Conservation (phyloP, 2,888 invertebrate species). For the Diloba caeruleocephala region DNA sequence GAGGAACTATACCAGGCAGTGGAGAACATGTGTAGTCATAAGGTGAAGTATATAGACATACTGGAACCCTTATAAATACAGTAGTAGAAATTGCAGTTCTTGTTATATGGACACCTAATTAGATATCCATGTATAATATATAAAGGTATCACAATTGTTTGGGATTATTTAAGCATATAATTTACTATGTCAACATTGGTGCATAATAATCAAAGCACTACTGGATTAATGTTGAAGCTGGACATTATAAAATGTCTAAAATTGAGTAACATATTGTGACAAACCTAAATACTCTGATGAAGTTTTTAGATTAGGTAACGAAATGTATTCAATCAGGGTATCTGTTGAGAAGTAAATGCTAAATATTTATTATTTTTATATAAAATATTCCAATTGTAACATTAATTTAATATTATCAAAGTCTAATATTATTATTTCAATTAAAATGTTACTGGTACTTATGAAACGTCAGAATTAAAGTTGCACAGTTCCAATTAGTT, state of each 20-base stretch:
- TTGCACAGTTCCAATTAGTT: no score
- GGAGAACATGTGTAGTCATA: conserved; percentile 99
- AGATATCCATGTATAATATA: conserved; percentile 3
- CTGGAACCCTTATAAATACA: conserved; percentile 3
- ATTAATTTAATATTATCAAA: no score
- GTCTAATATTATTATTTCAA: no score
- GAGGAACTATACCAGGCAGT: conserved; percentile 99
- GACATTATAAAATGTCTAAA: background rate
- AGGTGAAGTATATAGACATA: conserved; percentile 76
- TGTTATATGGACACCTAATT: background rate
- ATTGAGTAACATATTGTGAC: background rate
- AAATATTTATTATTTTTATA: no score
- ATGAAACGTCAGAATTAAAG: no score
- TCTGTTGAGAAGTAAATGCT: no score
- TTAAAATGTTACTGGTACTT: no score
- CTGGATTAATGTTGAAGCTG: background rate
- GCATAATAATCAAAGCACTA: conserved; percentile 8
- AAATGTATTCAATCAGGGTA: no score
- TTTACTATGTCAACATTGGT: conserved; percentile 5
- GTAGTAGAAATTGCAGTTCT: background rate
- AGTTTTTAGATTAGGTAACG: no score
- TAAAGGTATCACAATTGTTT: background rate
- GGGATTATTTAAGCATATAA: conserved; percentile 1
- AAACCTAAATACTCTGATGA: background rate
- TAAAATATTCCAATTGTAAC: no score